Evolutionary conservation across 2,888 invertebrate genomes (phyloP).

Genomic region (Drosophila falleni): DNA sequence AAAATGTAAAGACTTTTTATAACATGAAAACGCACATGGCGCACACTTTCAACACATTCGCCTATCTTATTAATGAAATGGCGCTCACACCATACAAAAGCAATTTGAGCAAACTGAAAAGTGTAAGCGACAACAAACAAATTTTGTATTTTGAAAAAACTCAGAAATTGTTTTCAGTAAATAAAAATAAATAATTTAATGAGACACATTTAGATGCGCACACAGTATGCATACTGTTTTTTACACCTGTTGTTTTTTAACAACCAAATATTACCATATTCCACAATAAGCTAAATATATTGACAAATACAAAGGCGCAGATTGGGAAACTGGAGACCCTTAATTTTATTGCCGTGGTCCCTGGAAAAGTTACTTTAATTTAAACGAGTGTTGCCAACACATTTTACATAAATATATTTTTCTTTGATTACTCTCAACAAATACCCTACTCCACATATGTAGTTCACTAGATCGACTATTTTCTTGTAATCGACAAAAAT

Average conservation of each 20-base stretch:
- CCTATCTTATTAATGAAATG: constrained; percentile 54
- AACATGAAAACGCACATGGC: constrained; percentile 46
- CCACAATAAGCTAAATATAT: constrained; percentile 7
- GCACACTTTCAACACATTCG: neutral
- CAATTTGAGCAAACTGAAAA: constrained; percentile 38
- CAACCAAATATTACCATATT: constrained; percentile 45
- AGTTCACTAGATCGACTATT: too few species aligned
- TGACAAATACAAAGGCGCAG: neutral
- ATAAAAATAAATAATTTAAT: constrained; percentile 65
- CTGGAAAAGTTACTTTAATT: constrained; percentile 1
- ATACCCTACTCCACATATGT: too few species aligned
- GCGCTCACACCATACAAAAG: constrained; percentile 42
- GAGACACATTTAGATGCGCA: constrained; percentile 32
- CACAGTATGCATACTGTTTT: constrained; percentile 54
- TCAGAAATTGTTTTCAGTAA: constrained; percentile 18
- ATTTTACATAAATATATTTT: too few species aligned
- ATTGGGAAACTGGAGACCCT: too few species aligned
- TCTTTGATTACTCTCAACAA: too few species aligned
- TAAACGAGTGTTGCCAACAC: neutral
- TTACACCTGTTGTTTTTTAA: constrained; percentile 65
- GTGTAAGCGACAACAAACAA: constrained; percentile 17
- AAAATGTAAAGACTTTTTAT: constrained; percentile 38
- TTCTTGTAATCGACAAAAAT: too few species aligned
- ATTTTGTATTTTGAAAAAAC: constrained; percentile 6
- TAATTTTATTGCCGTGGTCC: too few species aligned